phyloP scores from a whole-genome alignment of 2,888 invertebrate genomes.

The Pocota personata region DNA sequence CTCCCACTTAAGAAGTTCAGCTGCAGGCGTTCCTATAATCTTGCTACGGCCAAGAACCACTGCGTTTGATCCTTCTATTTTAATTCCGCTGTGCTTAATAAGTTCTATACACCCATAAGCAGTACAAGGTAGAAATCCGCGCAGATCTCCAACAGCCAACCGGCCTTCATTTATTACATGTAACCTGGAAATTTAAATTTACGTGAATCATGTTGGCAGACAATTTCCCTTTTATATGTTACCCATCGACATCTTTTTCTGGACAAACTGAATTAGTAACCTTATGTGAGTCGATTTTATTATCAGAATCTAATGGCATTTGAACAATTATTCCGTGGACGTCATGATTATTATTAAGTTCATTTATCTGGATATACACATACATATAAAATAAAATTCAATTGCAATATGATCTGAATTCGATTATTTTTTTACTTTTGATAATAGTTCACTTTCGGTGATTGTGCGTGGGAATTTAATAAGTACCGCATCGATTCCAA shows the following conservation, averaged over 20 bases:
- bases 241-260: slow-evolving; percentile 98
- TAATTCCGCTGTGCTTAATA: slow-evolving; percentile 88
- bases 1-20: slow-evolving; percentile 97
- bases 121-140: slow-evolving; percentile 97
- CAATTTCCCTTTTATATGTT: slow-evolving; percentile 77
- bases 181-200: slow-evolving; percentile 85
- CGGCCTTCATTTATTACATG: slow-evolving; percentile 97
- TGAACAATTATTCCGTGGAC: slow-evolving; percentile 98
- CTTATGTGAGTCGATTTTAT: slow-evolving; percentile 92
- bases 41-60: slow-evolving; percentile 98
- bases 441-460: slow-evolving; percentile 88
- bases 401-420: neutral
- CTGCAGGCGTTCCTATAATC: slow-evolving; percentile 98
- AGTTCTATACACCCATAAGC: slow-evolving; percentile 96
- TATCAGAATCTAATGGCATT: slow-evolving; percentile 94
- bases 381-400: slow-evolving; percentile 1
- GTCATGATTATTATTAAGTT: slow-evolving; percentile 91
- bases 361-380: slow-evolving; percentile 78
- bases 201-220: neutral
- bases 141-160: slow-evolving; percentile 93
- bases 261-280: slow-evolving; percentile 94
- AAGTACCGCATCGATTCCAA: slow-evolving; percentile 93
- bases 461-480: slow-evolving; percentile 90
- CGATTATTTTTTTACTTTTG: slow-evolving; percentile 78
- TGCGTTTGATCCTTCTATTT: slow-evolving; percentile 92